Evolutionary conservation across 2,797 vertebrate genomes (phyloP).

Genomic region (Pachyuromys duprasi): DNA sequence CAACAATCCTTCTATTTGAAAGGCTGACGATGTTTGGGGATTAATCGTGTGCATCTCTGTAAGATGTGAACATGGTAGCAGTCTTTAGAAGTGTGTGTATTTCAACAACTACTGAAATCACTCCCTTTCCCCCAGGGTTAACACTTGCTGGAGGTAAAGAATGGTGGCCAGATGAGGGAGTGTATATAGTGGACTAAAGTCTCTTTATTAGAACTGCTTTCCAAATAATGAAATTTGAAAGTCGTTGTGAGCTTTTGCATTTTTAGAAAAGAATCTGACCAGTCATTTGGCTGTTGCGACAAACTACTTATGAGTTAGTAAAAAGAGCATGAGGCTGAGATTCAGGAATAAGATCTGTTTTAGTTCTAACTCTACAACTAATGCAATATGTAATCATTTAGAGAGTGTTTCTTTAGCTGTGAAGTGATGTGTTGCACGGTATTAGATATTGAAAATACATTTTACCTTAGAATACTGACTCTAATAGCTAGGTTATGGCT

Average conservation of each 20-base stretch:
- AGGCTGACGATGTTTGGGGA: conserved; percentile 77
- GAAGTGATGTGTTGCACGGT: not conserved
- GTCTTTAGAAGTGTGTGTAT: conserved; percentile 68
- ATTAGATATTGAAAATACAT: not conserved
- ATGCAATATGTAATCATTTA: conserved; percentile 21
- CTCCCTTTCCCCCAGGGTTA: conserved; percentile 65
- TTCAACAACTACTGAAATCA: conserved; percentile 68
- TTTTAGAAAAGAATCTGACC: conserved; percentile 53
- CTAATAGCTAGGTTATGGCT: not conserved
- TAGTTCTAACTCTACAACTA: not conserved
- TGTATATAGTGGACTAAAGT: conserved; percentile 60
- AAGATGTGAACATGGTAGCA: conserved; percentile 73
- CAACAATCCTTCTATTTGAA: conserved; percentile 71
- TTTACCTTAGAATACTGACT: not conserved
- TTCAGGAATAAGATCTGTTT: not conserved
- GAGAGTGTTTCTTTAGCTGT: conserved; percentile 13
- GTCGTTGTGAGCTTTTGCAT: conserved; percentile 15
- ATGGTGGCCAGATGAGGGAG: conserved; percentile 72
- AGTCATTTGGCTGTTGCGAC: conserved; percentile 2
- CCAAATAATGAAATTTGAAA: conserved; percentile 70
- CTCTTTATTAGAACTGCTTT: conserved; percentile 68
- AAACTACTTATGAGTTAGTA: not conserved
- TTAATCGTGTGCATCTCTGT: conserved; percentile 55
- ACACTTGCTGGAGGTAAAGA: conserved; percentile 74
- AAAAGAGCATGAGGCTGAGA: not conserved